phyloP scores from a whole-genome alignment of 2,888 invertebrate species.

The Amphipoea oculea region DNA sequence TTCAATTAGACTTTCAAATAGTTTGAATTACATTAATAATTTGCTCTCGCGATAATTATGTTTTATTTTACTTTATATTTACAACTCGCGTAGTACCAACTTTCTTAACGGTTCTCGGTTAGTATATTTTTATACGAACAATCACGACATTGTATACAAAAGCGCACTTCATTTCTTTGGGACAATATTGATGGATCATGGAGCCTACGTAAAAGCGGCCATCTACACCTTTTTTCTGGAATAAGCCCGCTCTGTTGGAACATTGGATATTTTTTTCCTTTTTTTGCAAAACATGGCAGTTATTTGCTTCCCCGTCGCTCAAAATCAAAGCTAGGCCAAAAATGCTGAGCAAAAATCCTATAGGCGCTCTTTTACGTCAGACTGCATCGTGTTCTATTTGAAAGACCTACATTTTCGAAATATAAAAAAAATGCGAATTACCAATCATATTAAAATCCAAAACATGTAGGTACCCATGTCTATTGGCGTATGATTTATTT shows the following conservation, averaged over 20 bases:
- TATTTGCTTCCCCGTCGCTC: conserved; percentile 44
- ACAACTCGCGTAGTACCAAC: conserved; percentile 37
- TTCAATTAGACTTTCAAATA: conserved; percentile 63
- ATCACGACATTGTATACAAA: conserved; percentile 27
- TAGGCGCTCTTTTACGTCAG: neutral
- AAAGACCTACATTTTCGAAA: neutral
- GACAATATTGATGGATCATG: conserved; percentile 49
- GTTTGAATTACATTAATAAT: conserved; percentile 56
- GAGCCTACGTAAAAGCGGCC: conserved; percentile 23
- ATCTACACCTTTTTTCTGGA: conserved; percentile 11
- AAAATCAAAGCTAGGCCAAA: conserved; percentile 33
- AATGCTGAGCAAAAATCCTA: neutral
- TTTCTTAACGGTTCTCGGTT: conserved; percentile 36
- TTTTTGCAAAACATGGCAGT: conserved; percentile 24
- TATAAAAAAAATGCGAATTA: neutral
- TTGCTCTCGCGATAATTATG: conserved; percentile 53
- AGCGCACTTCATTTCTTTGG: conserved; percentile 41
- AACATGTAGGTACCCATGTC: conserved; percentile 32
- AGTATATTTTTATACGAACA: conserved; percentile 27
- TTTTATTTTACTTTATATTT: conserved; percentile 50
- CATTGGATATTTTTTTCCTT: conserved; percentile 13
- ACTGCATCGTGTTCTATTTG: neutral
- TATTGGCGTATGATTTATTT: conserved; percentile 56
- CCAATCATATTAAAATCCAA: conserved; percentile 22
- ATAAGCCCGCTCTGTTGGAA: conserved; percentile 15